Percentiles rank a stretch among this genome's conserved stretches.
Conservation (phyloP, 2,113 vertebrate species). For the Thalassarche chlororhynchos region DNA sequence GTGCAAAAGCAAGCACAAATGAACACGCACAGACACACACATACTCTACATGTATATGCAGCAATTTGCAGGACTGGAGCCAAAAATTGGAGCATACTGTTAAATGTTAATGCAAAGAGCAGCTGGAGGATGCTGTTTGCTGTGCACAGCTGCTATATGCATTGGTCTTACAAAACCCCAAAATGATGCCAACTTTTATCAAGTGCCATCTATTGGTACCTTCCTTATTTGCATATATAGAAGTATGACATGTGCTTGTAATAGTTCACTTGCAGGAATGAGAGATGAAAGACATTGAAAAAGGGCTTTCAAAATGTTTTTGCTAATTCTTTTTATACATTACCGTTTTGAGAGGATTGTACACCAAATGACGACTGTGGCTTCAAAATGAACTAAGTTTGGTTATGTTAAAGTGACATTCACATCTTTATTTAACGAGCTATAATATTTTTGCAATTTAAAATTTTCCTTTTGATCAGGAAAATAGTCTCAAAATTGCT, state of each 20-base stretch:
- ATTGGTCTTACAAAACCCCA: neutral
- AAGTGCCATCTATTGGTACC: neutral
- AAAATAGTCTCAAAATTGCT: slow-evolving; percentile 45
- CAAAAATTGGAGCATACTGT: neutral
- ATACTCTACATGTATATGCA: neutral
- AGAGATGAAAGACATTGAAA: neutral
- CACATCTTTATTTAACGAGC: neutral
- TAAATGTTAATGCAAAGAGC: neutral
- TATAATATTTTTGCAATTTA: slow-evolving; percentile 30
- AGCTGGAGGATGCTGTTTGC: neutral
- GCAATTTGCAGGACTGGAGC: neutral
- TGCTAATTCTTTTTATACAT: neutral
- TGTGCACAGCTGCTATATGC: neutral
- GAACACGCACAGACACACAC: no score
- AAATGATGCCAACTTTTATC: neutral
- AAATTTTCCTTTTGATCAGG: slow-evolving; percentile 45
- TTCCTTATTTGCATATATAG: neutral
- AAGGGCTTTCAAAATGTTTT: neutral
- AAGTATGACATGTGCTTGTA: neutral
- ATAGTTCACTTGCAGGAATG: neutral
- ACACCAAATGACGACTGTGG: neutral
- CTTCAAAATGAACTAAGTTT: slow-evolving; percentile 29
- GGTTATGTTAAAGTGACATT: slow-evolving; percentile 5
- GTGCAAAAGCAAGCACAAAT: neutral
- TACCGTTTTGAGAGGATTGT: neutral